Base-by-base conservation (phyloP, 1,140 invertebrate species). In the Xylocopa sonorina region DNA sequence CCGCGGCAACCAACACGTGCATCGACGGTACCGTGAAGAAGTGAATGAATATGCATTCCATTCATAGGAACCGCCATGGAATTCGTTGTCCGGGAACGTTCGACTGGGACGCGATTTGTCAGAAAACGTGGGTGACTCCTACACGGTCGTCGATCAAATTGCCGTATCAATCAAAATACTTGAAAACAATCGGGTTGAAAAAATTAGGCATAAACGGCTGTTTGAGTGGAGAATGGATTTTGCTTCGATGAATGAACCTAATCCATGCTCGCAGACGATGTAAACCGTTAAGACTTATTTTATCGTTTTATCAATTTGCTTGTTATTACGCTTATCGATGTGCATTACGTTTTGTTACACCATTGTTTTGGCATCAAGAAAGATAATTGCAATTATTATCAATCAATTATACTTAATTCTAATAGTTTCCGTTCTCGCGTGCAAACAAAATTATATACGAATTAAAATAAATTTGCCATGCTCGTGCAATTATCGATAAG, bases 1-100 rank as follows among this genome's bases (percentile, higher is more conserved):
- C 82, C 68, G 83, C 79, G 84, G 88, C 85, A 73, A 74, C 74
- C n/a, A 79, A 91, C 81, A 85, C 82, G 82, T 83, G 86, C 76
- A 80, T 51, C 83, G 57, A 67, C 60, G 75, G 27, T 75, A 81
- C 57, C 81, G 85, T 78, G 64, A 76, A 78, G 55, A 62, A 87
- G 81, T 81, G 81, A 88, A 91, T 91, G 84, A 90, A 89, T 90
- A 91, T 90, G 86, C 85, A 87, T 89, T 84, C 81, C 89, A 90
- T 87, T 90, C 85, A 87, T 60, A 58, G 48, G 48, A 74, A 78
- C 38, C 60, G 27, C 24, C 46, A n/a, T 27, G 48, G 14, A 41
- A 57, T 74, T 73, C 34, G 55, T 73, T 50, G 82, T 34, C 29
- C 21, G 38, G 9, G 62, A 21, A 0, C 67, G 43, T 32, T 63